Conservation (phyloP, 2,888 invertebrate species). For the Diarsia brunnea region DNA sequence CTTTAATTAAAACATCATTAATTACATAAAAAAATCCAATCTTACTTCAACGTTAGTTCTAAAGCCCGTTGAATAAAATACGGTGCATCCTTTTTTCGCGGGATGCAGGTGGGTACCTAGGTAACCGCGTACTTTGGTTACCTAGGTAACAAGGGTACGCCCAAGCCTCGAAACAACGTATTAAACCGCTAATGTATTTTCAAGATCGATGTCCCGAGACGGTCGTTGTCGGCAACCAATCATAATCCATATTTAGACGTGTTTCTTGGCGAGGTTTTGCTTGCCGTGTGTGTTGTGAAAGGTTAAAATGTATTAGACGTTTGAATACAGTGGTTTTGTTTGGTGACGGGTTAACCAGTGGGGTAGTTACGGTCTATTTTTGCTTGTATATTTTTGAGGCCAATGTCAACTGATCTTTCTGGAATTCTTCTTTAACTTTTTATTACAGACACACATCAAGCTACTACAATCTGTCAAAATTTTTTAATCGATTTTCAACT, state of each 20-base stretch:
- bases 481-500: too few species aligned
- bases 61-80: constrained; percentile 32
- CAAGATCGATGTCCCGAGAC: constrained; percentile 67
- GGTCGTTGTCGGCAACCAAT: constrained; percentile 59
- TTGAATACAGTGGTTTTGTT: constrained; percentile 7
- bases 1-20: constrained; percentile 7
- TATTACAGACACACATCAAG: background rate
- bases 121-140: constrained; percentile 59
- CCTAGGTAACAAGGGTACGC: constrained; percentile 63
- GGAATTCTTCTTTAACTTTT: background rate
- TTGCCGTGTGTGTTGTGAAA: constrained; percentile 8
- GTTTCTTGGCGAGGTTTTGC: constrained; percentile 26
- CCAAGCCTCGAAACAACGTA: constrained; percentile 56
- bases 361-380: background rate
- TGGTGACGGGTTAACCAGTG: background rate
- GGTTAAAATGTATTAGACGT: constrained; percentile 11
- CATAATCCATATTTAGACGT: constrained; percentile 67
- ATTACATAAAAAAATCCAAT: constrained; percentile 17
- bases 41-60: constrained; percentile 1
- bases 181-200: constrained; percentile 70
- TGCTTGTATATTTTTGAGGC: background rate
- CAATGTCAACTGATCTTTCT: background rate
- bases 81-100: constrained; percentile 52
- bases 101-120: constrained; percentile 49
- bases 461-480: too few species aligned